Base-by-base conservation (phyloP, 92 coral and sea anemone species). In the Phenganax subtilis region DNA sequence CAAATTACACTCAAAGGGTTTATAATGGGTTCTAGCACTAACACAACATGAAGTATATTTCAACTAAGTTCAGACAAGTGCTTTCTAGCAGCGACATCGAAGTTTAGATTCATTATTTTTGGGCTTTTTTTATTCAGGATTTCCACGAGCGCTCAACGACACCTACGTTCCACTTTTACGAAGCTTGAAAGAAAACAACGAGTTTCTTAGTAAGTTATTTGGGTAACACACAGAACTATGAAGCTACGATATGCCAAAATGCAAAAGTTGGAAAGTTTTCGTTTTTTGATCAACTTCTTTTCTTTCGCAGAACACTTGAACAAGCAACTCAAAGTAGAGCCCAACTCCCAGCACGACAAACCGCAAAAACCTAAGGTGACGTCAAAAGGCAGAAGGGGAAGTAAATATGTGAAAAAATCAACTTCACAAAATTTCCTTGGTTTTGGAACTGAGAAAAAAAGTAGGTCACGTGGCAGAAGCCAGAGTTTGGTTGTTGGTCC, bases 131-230 rank as follows among this genome's bases (percentile, higher is more conserved):
- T 59, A 59, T 59, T 30, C 30, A 78, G 82, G 82, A 7, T 78
- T 78, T 78, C 73, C 82, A n/a, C 72, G 82, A 47, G 44, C 82
- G 9, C 72, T 78, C 0, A 30, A 78, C 57, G 82, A 78, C 4
- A 90, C 96, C n/a, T 94, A 86, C 72, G 91, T 90, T 9, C 98
- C 98, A 20, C 80, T 92, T 60, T 70, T 94, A 60, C 91, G 92
- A 51, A 86, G 94, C 15, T 81, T 94, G 85, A 94, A 90, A 77
- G 86, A 86, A 14, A 82, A 94, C 61, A 89, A 81, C 55, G 92
- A 85, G 9, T 94, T 94, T 72, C 84, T 94, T 8, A 90, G 98
- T 94, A 86, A 57, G 88, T 69, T 29, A 9, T 67, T 16, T 27
- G 12, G 73, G 29, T 27, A 67, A 67, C n/a, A 59, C 3, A 14